Conservation (phyloP, 2,113 vertebrate genomes). For the Piliocolobus tephrosceles region DNA sequence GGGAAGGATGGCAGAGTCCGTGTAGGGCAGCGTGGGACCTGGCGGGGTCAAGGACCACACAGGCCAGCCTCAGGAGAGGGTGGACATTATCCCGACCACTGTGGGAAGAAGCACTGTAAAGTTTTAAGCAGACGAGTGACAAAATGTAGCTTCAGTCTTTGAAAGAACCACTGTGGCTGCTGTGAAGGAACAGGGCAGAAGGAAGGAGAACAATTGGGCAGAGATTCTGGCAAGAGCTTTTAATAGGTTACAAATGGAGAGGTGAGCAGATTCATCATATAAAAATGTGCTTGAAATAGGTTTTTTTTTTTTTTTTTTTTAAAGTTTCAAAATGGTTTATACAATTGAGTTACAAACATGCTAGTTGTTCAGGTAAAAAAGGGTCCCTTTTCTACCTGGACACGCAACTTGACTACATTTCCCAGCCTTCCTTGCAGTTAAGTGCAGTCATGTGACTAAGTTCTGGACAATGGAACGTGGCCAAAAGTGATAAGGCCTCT, state of each 20-base stretch:
- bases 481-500: not conserved
- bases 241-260: not conserved
- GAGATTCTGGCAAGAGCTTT: not conserved
- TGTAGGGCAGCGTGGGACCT: rapidly evolving
- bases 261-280: not conserved
- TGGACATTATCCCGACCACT: not conserved
- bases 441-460: not conserved
- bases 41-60: rapidly evolving
- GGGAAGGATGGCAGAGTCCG: not conserved
- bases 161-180: not conserved
- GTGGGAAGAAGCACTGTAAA: not conserved
- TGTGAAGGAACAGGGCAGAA: not conserved
- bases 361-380: not conserved
- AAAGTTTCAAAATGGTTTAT: not conserved
- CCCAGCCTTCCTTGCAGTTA: not conserved
- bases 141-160: not conserved
- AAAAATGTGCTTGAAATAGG: not conserved
- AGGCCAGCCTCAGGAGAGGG: not conserved
- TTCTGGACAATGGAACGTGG: not conserved
- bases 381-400: not conserved
- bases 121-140: not conserved
- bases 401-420: not conserved
- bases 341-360: not conserved
- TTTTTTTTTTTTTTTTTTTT: too few species aligned
- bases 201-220: not conserved